phyloP scores from a whole-genome alignment of 1,140 invertebrate genomes.

The Drosophila virilis region DNA sequence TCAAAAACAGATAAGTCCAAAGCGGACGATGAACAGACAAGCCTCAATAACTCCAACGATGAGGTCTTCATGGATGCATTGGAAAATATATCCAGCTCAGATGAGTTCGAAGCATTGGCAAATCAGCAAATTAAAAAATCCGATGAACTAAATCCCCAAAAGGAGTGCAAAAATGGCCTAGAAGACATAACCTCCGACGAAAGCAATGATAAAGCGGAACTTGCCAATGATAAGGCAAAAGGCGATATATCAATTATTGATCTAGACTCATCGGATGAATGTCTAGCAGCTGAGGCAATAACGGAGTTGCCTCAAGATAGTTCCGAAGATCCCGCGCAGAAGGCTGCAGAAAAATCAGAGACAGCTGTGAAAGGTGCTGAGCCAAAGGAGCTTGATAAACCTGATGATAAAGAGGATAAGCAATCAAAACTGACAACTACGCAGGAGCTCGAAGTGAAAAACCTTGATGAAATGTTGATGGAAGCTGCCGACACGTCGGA shows the following conservation, averaged over 20 bases:
- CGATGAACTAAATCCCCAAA: neutral
- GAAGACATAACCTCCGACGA: constrained; percentile 59
- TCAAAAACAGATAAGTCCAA: neutral
- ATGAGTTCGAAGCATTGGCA: constrained; percentile 44
- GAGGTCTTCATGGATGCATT: constrained; percentile 61
- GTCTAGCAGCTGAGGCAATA: constrained; percentile 6
- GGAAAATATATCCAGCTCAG: constrained; percentile 58
- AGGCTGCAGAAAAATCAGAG: neutral
- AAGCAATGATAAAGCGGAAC: constrained; percentile 10
- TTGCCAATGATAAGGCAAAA: neutral
- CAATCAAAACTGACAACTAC: neutral
- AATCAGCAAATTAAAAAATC: neutral
- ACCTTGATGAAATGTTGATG: constrained; percentile 11
- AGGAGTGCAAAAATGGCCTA: constrained; percentile 27
- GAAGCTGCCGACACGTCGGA: neutral
- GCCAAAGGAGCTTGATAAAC: constrained; percentile 6
- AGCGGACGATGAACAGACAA: neutral
- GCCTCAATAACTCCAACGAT: constrained; percentile 26
- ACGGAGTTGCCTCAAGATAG: neutral
- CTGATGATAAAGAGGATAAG: neutral
- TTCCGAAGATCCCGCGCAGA: neutral
- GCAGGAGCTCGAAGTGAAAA: constrained; percentile 24
- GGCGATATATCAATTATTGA: constrained; percentile 12
- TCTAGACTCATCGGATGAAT: constrained; percentile 22
- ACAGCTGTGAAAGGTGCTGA: neutral